Percentiles rank a stretch among this genome's conserved stretches.
phyloP scores from a whole-genome alignment of 1,140 invertebrate genomes.

The Nymphalis io region DNA sequence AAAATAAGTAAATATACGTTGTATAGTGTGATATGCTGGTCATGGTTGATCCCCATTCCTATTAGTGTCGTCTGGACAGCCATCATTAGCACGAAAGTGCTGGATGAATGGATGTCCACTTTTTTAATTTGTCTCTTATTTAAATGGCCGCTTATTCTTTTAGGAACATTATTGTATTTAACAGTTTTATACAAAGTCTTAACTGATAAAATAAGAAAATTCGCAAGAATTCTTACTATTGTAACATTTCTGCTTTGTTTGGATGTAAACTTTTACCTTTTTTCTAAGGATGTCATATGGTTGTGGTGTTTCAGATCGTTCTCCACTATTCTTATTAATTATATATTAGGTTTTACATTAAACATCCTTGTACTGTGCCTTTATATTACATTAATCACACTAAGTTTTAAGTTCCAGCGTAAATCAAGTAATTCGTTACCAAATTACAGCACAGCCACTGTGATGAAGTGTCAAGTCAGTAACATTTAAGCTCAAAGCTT shows the following conservation, averaged over 20 bases:
- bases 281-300: conserved; percentile 63
- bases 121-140: conserved; percentile 57
- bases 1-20: conserved; percentile 58
- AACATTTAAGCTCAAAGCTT: too few species aligned
- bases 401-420: conserved; percentile 29
- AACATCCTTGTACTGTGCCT: conserved; percentile 60
- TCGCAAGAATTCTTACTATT: conserved; percentile 60
- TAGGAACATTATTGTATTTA: conserved; percentile 58
- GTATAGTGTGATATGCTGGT: conserved; percentile 51
- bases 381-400: conserved; percentile 52
- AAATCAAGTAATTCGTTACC: conserved; percentile 30
- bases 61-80: conserved; percentile 44
- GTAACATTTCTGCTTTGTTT: conserved; percentile 67
- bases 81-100: conserved; percentile 36
- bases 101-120: conserved; percentile 49
- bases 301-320: conserved; percentile 61
- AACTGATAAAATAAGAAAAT: conserved; percentile 62
- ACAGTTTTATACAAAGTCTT: conserved; percentile 57
- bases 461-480: not conserved
- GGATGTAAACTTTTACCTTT: conserved; percentile 64
- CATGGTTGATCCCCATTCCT: conserved; percentile 62
- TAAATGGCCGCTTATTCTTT: conserved; percentile 63
- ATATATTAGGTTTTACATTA: conserved; percentile 58
- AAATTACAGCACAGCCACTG: conserved; percentile 28
- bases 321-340: conserved; percentile 50